Percentiles rank a stretch among this genome's conserved stretches.
Conservation (phyloP, 2,797 vertebrate genomes). For the Hirundo rustica region DNA sequence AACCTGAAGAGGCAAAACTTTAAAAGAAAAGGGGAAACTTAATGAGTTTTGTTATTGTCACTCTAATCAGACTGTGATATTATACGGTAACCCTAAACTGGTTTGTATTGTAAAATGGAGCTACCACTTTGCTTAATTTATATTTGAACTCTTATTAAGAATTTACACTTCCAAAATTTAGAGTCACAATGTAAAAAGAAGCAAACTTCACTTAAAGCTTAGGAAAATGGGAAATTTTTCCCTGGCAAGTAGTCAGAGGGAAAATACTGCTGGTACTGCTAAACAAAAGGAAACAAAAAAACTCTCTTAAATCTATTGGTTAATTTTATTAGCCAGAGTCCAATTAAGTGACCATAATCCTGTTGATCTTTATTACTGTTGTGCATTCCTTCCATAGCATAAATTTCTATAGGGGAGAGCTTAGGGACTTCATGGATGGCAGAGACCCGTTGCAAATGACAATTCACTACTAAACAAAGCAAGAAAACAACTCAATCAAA, state of each 20-base stretch:
- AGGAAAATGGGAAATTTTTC: conserved; percentile 7
- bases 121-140: conserved; percentile 44
- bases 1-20: neutral
- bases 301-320: conserved; percentile 40
- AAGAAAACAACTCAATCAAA: conserved; percentile 66
- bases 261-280: neutral
- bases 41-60: neutral
- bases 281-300: conserved; percentile 29
- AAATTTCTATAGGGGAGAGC: conserved; percentile 59
- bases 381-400: conserved; percentile 68
- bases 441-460: conserved; percentile 39
- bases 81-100: neutral
- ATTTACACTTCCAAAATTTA: conserved; percentile 24
- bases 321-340: conserved; percentile 47
- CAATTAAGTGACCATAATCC: conserved; percentile 65
- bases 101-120: conserved; percentile 18
- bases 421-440: conserved; percentile 53
- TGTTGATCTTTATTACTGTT: conserved; percentile 56
- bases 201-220: conserved; percentile 1
- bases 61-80: neutral
- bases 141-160: neutral
- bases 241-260: neutral
- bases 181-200: conserved; percentile 5
- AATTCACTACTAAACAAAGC: conserved; percentile 65
- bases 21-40: conserved; percentile 44